Evolutionary conservation across 2,113 vertebrate species (phyloP), one percentile per base, ranked within the genome.

Genomic region (Scolopax mira): DNA sequence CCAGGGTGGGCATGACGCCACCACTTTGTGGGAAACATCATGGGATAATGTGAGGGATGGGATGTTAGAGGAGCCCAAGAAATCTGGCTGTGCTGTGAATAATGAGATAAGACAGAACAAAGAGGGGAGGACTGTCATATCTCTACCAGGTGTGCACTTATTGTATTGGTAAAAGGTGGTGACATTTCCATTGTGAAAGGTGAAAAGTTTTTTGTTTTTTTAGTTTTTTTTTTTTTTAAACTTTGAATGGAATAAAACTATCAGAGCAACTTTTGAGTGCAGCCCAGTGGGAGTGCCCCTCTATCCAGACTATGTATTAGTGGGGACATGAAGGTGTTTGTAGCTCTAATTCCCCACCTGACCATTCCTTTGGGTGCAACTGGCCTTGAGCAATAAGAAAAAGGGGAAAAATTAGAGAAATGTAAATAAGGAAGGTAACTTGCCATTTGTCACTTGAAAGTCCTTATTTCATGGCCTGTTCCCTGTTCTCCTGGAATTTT

Each of bases 361-460:
- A 96, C 97, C 97, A 55, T 97, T 96, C 97, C 97, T 97, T 91
- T 96, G 97, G 97, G 97, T 96, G 69, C 88, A 72, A 69, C 80
- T 94, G 97, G 96, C 97, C 96, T 97, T 74, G 12, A 97, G 97
- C 97, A 97, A 97, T 94, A 97, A 84, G 92, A 94, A 96, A 95
- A 96, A 97, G 96, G 89, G 89, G 83, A 77, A 86, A 92, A 97
- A 97, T 95, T 97, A 94, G 94, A 96, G 95, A 97, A 95, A 96
- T 83, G 79, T 94, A 95, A 96, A 97, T 95, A 97, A 96, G 90
- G 87, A 95, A 97, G 93, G 93, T 95, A 93, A 93, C 94, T 96
- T 96, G 90, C 94, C 93, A 97, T 97, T 97, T 97, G 96, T 96
- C 97, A 97, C 94, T 97, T 97, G 89, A 89, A 98, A 97, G 96